These are phyloP conservation scores for Amphipoea oculea DNA, from an alignment of 2,888 invertebrate species.

Conservation along the genomic window DNA sequence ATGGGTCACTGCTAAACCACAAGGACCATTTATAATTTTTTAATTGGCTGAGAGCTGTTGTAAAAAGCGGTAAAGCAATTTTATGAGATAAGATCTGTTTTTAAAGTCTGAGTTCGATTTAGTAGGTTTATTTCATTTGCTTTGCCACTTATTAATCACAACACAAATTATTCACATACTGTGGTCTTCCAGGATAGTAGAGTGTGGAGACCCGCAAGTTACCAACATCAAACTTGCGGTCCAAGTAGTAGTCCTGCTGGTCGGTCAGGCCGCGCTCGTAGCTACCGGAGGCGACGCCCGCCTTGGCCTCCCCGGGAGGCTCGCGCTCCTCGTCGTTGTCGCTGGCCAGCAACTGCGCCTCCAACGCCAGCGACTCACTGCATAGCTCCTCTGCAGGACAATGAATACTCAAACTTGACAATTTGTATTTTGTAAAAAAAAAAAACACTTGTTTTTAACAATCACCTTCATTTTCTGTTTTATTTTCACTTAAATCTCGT, in stretches of 20 bases:
- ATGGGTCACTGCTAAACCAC: background rate
- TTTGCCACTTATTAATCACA: background rate
- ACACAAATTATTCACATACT: constrained; percentile 78
- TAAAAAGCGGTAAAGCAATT: background rate
- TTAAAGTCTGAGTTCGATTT: background rate
- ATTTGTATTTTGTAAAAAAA: background rate
- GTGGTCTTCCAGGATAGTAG: constrained; percentile 91
- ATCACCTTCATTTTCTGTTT: constrained; percentile 61
- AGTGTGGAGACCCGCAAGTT: constrained; percentile 91
- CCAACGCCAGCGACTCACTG: constrained; percentile 49
- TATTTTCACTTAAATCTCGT: constrained; percentile 46
- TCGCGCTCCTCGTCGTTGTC: constrained; percentile 73
- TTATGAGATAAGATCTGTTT: background rate
- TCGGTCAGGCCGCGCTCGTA: constrained; percentile 8
- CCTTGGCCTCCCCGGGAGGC: too few species aligned
- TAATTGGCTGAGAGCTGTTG: background rate
- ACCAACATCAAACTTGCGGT: constrained; percentile 89
- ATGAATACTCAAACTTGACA: background rate
- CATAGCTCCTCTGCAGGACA: constrained; percentile 4
- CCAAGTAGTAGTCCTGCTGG: constrained; percentile 91
- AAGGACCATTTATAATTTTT: background rate
- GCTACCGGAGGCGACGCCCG: constrained; percentile 12
- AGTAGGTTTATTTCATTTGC: background rate
- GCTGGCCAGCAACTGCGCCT: constrained; percentile 78
- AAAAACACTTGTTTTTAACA: background rate